Evolutionary conservation across 1,140 invertebrate genomes (phyloP).

Genomic region (Neelides sp.): DNA sequence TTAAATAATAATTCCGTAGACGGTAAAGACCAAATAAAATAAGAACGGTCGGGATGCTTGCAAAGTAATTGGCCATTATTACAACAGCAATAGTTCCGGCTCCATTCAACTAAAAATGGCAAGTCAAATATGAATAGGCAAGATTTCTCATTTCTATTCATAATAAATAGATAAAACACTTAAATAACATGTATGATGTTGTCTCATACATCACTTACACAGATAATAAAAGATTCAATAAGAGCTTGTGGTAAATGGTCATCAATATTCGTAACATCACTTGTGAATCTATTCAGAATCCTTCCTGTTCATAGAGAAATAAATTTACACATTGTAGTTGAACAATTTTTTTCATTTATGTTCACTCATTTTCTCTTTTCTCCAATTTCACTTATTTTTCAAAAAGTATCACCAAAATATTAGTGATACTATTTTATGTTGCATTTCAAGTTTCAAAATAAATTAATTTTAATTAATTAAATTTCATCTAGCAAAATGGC

Average conservation of each 20-base stretch:
- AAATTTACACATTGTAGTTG: neutral
- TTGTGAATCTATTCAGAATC: conserved; percentile 71
- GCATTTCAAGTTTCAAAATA: no score
- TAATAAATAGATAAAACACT: conserved; percentile 19
- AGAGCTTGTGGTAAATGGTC: conserved; percentile 56
- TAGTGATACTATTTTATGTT: no score
- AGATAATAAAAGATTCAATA: no score
- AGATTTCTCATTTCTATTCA: conserved; percentile 5
- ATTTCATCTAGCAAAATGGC: no score
- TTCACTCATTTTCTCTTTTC: no score
- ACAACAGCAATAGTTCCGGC: conserved; percentile 42
- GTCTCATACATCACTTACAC: conserved; percentile 38
- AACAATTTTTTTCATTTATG: no score
- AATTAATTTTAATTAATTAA: no score
- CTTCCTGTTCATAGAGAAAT: conserved; percentile 41
- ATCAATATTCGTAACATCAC: conserved; percentile 75
- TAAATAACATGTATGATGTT: conserved; percentile 33
- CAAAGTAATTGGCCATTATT: conserved; percentile 43
- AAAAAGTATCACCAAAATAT: no score
- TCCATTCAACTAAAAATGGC: conserved; percentile 35
- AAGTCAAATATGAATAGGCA: no score
- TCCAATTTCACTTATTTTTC: no score
- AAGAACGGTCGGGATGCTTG: conserved; percentile 43
- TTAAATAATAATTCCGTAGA: conserved; percentile 45
- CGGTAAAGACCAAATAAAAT: conserved; percentile 43